A percentile compares a stretch with the other conserved stretches of the same genome.
These are phyloP conservation scores for Whitmania pigra DNA, from an alignment of 1,140 invertebrate species.

Conservation along the genomic window DNA sequence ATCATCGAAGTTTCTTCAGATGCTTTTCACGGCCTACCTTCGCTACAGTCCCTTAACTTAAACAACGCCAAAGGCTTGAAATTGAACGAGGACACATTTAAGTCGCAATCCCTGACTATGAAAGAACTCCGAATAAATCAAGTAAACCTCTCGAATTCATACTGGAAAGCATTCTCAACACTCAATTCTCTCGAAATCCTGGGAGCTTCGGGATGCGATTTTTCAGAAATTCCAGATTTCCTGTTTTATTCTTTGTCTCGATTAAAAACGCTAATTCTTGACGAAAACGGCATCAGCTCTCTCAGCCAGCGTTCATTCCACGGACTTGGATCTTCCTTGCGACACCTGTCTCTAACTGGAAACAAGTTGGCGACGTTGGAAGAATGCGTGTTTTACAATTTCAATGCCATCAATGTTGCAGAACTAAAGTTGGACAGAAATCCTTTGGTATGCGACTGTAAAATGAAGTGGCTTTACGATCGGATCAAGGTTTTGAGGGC, in stretches of 20 bases:
- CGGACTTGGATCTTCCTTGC: conserved; percentile 8
- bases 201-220: not conserved
- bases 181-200: conserved; percentile 4
- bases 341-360: not conserved
- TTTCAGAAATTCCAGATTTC: conserved; percentile 15
- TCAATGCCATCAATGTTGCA: conserved; percentile 2
- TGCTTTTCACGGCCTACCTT: not conserved
- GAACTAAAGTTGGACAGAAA: conserved; percentile 9
- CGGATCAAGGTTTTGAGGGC: not conserved
- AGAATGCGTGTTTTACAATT: conserved; percentile 16
- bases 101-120: not conserved
- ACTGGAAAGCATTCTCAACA: not conserved
- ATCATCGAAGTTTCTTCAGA: conserved; percentile 9
- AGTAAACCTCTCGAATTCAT: not conserved
- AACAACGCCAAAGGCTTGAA: not conserved
- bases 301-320: conserved; percentile 9
- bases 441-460: conserved; percentile 9
- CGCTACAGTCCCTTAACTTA: not conserved
- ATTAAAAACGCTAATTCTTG: not conserved
- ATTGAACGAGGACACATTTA: conserved; percentile 5
- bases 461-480: conserved; percentile 12
- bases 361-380: conserved; percentile 12
- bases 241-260: not conserved
- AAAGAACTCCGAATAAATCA: not conserved
- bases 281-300: conserved; percentile 4